These are phyloP conservation scores for Apamea sordens DNA, from an alignment of 2,888 invertebrate species.

Conservation along the genomic window DNA sequence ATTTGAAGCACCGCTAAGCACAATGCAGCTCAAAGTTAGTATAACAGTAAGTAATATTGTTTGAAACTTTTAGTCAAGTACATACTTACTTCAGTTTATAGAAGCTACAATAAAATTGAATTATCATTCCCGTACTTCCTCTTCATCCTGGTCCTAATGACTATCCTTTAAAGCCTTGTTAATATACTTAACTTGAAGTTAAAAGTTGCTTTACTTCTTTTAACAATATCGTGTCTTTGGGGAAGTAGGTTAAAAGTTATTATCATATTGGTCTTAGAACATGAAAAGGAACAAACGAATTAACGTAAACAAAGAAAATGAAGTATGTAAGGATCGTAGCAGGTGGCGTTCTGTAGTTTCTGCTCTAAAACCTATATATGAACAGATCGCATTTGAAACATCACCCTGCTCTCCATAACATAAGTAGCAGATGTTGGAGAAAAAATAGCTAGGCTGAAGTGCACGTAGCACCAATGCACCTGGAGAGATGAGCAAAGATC, in stretches of 20 bases:
- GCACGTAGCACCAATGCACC: no score
- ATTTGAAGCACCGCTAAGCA: background rate
- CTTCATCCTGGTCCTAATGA: background rate
- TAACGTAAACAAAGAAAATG: no score
- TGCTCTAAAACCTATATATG: no score
- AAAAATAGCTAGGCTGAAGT: no score
- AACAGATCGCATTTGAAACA: no score
- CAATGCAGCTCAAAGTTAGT: conserved; percentile 12
- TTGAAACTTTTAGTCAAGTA: conserved; percentile 25
- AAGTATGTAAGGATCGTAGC: background rate
- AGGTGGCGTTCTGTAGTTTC: background rate
- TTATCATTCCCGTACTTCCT: conserved; percentile 22
- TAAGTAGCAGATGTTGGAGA: no score
- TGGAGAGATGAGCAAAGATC: no score
- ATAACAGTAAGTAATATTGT: conserved; percentile 19
- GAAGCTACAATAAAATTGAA: conserved; percentile 6
- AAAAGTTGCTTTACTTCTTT: background rate
- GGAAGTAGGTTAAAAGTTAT: background rate
- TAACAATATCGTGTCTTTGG: background rate
- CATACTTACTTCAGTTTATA: background rate
- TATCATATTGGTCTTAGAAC: no score
- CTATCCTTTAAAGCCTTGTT: background rate
- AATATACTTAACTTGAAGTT: background rate
- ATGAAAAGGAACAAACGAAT: no score
- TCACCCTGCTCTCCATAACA: no score